Conservation (phyloP, 2,888 invertebrate species). For the Crematogaster levior region DNA sequence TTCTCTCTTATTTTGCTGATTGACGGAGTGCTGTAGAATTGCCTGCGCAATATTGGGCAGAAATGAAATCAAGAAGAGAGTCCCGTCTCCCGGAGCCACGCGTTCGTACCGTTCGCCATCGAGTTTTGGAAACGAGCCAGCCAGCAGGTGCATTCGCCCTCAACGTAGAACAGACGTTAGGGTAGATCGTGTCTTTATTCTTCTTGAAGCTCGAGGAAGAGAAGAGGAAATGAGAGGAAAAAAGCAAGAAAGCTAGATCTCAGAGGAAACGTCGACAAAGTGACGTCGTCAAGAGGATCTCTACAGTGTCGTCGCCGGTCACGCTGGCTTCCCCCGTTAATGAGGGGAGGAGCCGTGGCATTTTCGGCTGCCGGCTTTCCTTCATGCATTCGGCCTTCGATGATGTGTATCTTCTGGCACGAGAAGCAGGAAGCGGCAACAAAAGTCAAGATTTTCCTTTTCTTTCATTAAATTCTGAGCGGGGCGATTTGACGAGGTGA, state of each 20-base stretch:
- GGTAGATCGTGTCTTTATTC: constrained; percentile 38
- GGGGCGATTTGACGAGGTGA: neutral
- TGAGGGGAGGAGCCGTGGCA: constrained; percentile 44
- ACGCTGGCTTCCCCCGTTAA: constrained; percentile 57
- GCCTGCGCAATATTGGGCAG: constrained; percentile 9
- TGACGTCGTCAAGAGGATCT: constrained; percentile 35
- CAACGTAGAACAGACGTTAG: constrained; percentile 45
- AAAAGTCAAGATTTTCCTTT: constrained; percentile 7
- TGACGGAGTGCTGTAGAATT: constrained; percentile 18
- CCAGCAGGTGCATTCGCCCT: constrained; percentile 63
- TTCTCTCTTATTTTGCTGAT: constrained; percentile 23
- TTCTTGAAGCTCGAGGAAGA: neutral
- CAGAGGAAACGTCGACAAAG: constrained; percentile 33
- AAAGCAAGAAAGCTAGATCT: neutral
- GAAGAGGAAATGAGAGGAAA: constrained; percentile 17
- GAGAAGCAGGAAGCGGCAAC: constrained; percentile 38
- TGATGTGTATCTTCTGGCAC: constrained; percentile 21
- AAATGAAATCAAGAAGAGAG: constrained; percentile 34
- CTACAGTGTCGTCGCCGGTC: constrained; percentile 39
- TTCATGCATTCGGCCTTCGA: constrained; percentile 32
- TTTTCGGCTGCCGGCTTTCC: constrained; percentile 34
- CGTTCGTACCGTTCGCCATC: constrained; percentile 26
- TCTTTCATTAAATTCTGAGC: neutral
- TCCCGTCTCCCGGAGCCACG: neutral
- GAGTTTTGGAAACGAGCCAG: constrained; percentile 60